Conservation (phyloP, 2,797 vertebrate species). For the Eremophila alpestris region DNA sequence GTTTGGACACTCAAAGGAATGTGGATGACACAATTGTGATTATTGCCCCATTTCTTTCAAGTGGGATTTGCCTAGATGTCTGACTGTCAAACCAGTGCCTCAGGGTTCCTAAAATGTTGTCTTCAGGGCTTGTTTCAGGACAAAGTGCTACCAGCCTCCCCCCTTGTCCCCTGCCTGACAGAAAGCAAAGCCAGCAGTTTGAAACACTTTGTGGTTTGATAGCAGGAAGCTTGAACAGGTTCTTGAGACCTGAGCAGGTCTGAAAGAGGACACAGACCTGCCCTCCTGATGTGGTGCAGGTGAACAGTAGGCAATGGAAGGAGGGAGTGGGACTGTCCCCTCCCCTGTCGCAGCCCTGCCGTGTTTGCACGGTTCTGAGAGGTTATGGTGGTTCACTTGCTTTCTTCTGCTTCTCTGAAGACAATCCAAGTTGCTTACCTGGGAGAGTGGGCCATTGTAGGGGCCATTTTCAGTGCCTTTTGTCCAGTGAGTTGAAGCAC, state of each 20-base stretch:
- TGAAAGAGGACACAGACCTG: neutral
- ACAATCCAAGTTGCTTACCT: neutral
- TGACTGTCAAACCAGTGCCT: neutral
- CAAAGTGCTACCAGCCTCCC: neutral
- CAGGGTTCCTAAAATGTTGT: neutral
- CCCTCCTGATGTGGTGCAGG: neutral
- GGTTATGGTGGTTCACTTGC: neutral
- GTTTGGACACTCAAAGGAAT: neutral
- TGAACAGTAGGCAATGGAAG: neutral
- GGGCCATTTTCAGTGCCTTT: neutral
- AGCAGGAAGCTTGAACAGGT: neutral
- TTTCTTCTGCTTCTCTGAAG: neutral
- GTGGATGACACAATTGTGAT: neutral
- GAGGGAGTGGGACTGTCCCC: rapidly evolving
- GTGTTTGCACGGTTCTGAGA: rapidly evolving
- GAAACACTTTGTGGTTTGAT: neutral
- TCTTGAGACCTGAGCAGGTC: neutral
- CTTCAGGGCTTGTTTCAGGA: neutral
- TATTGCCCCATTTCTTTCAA: neutral
- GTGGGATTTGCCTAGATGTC: neutral
- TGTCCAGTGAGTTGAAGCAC: rapidly evolving
- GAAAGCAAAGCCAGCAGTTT: neutral
- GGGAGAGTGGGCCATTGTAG: neutral
- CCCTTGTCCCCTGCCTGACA: neutral
- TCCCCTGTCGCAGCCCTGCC: rapidly evolving